These are phyloP conservation scores for Anthophora plumipes DNA, from an alignment of 2,888 invertebrate genomes.

Conservation along the genomic window DNA sequence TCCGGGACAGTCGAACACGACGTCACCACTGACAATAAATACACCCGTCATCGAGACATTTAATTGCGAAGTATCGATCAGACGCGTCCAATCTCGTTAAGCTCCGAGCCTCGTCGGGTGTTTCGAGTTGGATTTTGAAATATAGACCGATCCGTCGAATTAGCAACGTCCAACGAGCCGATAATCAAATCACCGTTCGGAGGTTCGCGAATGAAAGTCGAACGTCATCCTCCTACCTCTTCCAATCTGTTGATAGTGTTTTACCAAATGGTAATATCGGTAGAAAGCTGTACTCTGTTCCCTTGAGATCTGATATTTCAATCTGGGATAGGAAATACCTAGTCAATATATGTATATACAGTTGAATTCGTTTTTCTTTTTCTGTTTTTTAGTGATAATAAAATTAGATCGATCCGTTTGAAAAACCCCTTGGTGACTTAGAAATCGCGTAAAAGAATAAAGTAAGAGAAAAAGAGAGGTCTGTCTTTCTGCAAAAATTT, in stretches of 20 bases:
- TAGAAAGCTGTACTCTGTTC: background rate
- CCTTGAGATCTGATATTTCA: background rate
- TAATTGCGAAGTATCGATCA: slow-evolving; percentile 18
- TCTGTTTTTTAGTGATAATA: no score
- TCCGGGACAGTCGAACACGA: background rate
- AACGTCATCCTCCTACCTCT: background rate
- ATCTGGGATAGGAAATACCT: background rate
- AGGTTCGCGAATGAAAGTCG: background rate
- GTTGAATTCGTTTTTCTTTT: no score
- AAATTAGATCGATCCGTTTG: no score
- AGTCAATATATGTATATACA: no score
- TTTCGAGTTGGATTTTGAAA: background rate
- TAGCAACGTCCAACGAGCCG: background rate
- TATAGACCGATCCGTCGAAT: background rate
- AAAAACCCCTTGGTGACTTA: no score
- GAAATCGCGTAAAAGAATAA: no score
- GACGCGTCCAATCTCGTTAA: background rate
- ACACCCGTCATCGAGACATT: slow-evolving; percentile 8
- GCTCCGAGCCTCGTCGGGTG: background rate
- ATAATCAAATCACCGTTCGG: background rate
- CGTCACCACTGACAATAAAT: slow-evolving; percentile 5
- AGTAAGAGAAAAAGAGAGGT: no score
- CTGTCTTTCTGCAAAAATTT: no score
- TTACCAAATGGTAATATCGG: background rate
- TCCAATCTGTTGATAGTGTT: no score